A percentile compares a stretch with the other conserved stretches of the same genome.
Evolutionary conservation across 2,888 invertebrate genomes (phyloP).

Genomic region (Helobdella robusta): DNA sequence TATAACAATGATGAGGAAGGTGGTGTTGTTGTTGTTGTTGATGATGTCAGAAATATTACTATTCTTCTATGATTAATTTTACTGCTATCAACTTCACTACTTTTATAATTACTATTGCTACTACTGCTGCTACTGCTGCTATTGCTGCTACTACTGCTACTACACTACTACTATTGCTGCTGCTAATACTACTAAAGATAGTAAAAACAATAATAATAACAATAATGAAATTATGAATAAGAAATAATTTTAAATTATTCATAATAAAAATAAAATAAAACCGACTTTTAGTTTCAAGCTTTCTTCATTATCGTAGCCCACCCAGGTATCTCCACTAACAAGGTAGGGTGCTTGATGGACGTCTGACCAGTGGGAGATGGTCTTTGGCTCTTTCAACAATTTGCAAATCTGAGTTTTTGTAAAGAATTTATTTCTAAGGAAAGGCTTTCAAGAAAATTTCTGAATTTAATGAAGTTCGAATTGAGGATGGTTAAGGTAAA

Average conservation of each 20-base stretch:
- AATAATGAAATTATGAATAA: neutral
- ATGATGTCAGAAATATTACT: neutral
- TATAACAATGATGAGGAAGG: neutral
- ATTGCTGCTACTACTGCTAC: neutral
- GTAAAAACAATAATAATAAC: no score
- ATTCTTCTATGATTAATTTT: neutral
- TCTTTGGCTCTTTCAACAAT: neutral
- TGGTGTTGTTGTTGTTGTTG: neutral
- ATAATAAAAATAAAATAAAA: neutral
- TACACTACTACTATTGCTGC: no score
- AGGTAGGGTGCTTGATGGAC: slow-evolving; percentile 12
- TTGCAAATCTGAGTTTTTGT: slow-evolving; percentile 6
- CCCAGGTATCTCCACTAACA: slow-evolving; percentile 1
- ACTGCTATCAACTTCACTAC: no score
- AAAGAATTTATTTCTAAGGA: no score
- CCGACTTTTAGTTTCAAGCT: slow-evolving; percentile 9
- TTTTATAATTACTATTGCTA: no score
- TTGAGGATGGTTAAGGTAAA: no score
- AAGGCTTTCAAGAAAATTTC: no score
- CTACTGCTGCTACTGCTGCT: neutral
- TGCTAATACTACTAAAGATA: no score
- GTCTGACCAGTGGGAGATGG: slow-evolving; percentile 7
- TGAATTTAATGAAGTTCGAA: no score
- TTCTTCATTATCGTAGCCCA: neutral
- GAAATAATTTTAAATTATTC: neutral